Evolutionary conservation across 2,113 vertebrate genomes (phyloP).

Genomic region (Chiloscyllium plagiosum): DNA sequence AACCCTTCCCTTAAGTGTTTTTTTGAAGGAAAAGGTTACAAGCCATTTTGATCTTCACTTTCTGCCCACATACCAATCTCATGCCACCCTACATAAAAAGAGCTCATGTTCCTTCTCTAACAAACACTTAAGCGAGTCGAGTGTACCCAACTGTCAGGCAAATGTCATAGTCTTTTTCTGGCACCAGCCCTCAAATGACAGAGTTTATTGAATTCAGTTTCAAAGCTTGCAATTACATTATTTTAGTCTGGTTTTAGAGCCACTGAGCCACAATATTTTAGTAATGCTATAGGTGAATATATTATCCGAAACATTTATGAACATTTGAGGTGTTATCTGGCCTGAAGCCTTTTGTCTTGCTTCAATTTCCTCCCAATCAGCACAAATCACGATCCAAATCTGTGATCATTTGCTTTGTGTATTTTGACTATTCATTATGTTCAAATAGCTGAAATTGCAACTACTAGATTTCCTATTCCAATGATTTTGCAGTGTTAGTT

Average conservation of each 20-base stretch:
- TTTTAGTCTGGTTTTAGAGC: not conserved
- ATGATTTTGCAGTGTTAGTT: not conserved
- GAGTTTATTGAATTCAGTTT: not conserved
- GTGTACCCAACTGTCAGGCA: not conserved
- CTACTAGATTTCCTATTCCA: not conserved
- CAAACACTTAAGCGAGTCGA: not conserved
- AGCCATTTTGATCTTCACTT: not conserved
- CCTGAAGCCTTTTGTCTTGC: not conserved
- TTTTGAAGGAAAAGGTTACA: not conserved
- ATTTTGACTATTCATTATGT: not conserved
- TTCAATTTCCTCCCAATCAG: not conserved
- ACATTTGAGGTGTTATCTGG: not conserved
- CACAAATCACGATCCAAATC: not conserved
- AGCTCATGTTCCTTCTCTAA: not conserved
- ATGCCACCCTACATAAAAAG: not conserved
- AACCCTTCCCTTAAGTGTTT: not conserved
- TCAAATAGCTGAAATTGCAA: not conserved
- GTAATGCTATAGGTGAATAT: not conserved
- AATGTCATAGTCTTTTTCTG: not conserved
- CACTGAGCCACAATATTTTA: not conserved
- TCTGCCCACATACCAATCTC: not conserved
- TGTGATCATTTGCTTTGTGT: not conserved
- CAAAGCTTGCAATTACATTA: not conserved
- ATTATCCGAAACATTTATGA: not conserved
- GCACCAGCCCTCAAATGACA: not conserved